Percentiles rank a stretch among this genome's conserved stretches.
These are phyloP conservation scores for Cylloceria caligata DNA, from an alignment of 2,888 invertebrate genomes.

Conservation along the genomic window DNA sequence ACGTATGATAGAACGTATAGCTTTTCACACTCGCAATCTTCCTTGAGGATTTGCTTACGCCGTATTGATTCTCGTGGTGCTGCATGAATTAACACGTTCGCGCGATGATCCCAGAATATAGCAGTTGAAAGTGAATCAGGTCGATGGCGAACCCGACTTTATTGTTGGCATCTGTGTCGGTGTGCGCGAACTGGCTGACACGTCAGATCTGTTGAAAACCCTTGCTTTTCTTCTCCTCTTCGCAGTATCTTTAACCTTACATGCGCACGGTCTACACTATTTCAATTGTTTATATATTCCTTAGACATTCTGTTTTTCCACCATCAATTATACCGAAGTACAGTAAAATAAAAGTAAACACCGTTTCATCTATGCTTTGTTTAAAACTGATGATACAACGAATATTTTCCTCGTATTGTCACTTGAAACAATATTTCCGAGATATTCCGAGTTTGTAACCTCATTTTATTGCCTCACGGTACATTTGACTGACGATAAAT, in stretches of 20 bases:
- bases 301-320: too few relatives aligned
- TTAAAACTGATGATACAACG: too few relatives aligned
- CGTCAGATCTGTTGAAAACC: not conserved
- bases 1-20: not conserved
- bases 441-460: too few relatives aligned
- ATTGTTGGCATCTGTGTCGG: slow-evolving; percentile 20
- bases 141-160: slow-evolving; percentile 30
- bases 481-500: not conserved
- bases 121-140: slow-evolving; percentile 45
- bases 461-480: too few relatives aligned
- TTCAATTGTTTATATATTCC: too few relatives aligned
- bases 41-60: slow-evolving; percentile 44
- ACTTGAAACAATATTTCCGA: too few relatives aligned
- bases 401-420: too few relatives aligned
- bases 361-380: too few relatives aligned
- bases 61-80: slow-evolving; percentile 52
- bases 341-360: too few relatives aligned
- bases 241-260: too few relatives aligned
- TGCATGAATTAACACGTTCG: slow-evolving; percentile 51
- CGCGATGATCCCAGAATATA: slow-evolving; percentile 36
- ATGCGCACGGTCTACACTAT: too few relatives aligned
- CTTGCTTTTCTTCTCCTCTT: not conserved
- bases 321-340: too few relatives aligned
- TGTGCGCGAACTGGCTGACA: not conserved
- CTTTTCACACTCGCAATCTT: slow-evolving; percentile 21